Evolutionary conservation across 2,888 invertebrate species (phyloP).

Genomic region (Pristionchus arcanus): DNA sequence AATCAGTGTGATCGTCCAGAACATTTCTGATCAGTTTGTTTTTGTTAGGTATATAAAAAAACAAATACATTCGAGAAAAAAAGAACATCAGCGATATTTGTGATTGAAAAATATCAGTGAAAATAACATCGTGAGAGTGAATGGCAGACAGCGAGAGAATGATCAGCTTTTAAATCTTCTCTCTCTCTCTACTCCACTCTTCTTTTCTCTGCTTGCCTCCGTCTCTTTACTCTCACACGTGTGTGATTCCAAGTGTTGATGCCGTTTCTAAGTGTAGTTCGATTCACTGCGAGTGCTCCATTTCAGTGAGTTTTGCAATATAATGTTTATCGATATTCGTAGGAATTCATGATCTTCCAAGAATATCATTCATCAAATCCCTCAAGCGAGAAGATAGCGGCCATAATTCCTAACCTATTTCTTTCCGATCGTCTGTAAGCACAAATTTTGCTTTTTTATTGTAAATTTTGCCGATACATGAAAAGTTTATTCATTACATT

Average conservation of each 20-base stretch:
- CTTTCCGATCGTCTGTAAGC: neutral
- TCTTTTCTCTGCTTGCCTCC: slow-evolving; percentile 5
- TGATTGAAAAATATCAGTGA: too few species aligned
- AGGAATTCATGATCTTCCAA: neutral
- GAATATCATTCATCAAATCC: neutral
- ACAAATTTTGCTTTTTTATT: too few species aligned
- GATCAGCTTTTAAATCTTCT: slow-evolving; percentile 5
- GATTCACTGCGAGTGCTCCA: neutral
- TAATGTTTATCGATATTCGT: neutral
- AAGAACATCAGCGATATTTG: neutral
- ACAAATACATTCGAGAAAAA: neutral
- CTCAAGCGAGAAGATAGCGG: neutral
- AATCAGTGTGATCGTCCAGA: neutral
- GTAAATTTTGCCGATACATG: too few species aligned
- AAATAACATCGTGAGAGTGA: too few species aligned
- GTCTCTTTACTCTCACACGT: slow-evolving; percentile 18
- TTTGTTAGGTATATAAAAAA: too few species aligned
- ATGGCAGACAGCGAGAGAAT: neutral
- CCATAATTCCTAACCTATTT: neutral
- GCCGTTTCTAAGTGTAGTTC: neutral
- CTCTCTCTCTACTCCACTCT: slow-evolving; percentile 44
- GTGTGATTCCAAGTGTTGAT: neutral
- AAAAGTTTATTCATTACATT: too few species aligned
- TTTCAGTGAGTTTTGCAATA: neutral
- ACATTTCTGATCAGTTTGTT: neutral